These are phyloP conservation scores for Tragopan temminckii DNA, from an alignment of 2,797 vertebrate species.

Conservation along the genomic window DNA sequence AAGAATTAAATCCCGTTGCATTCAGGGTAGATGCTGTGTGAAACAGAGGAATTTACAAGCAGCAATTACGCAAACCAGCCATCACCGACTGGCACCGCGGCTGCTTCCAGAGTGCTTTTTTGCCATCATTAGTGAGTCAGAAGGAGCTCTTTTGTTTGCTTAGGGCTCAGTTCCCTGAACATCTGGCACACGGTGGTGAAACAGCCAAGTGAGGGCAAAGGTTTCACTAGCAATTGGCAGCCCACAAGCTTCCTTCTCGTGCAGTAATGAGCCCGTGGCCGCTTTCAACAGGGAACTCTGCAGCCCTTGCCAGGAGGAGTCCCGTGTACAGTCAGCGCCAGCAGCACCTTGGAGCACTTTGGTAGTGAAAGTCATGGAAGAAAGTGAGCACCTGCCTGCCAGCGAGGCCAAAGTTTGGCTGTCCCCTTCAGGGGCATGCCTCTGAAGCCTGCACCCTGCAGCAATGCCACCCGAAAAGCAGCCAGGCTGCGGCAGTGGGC, in stretches of 20 bases:
- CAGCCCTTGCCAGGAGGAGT: slow-evolving; percentile 49
- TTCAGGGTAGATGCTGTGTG: not conserved
- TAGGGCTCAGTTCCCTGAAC: slow-evolving; percentile 46
- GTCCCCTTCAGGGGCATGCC: slow-evolving; percentile 42
- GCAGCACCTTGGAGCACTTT: slow-evolving; percentile 9
- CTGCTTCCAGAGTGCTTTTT: not conserved
- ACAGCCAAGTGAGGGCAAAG: slow-evolving; percentile 74
- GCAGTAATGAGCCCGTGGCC: slow-evolving; percentile 18
- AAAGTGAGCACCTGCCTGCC: slow-evolving; percentile 60
- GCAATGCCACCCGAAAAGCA: not conserved
- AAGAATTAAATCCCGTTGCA: not conserved
- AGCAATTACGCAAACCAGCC: slow-evolving; percentile 15
- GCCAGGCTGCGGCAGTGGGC: not conserved
- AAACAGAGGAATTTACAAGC: not conserved
- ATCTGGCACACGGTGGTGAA: slow-evolving; percentile 38
- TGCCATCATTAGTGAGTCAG: slow-evolving; percentile 20
- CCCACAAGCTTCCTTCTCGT: slow-evolving; percentile 31
- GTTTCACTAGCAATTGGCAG: slow-evolving; percentile 58
- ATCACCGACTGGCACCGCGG: not conserved
- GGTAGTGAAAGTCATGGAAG: slow-evolving; percentile 49
- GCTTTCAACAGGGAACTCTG: slow-evolving; percentile 31
- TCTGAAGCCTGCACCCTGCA: not conserved
- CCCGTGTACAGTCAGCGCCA: slow-evolving; percentile 6
- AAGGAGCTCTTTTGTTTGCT: slow-evolving; percentile 21
- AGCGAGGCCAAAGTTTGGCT: slow-evolving; percentile 12